Percentiles rank a stretch among this genome's conserved stretches.
These are phyloP conservation scores for Mormyrus iriodes DNA, from an alignment of 2,113 vertebrate genomes.

Conservation along the genomic window DNA sequence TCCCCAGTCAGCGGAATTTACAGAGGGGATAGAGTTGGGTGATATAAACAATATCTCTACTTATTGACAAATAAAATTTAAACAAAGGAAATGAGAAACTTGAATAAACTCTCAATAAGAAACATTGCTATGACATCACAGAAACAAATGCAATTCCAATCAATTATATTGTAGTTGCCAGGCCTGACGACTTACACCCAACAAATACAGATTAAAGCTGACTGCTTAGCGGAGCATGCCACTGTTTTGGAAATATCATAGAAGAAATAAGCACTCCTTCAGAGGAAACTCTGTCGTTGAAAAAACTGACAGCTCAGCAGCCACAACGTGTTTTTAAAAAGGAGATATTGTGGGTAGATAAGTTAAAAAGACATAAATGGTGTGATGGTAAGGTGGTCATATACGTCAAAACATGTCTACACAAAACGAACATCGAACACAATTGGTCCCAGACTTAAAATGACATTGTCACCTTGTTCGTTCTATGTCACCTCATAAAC, in stretches of 20 bases:
- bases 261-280: background rate
- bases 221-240: background rate
- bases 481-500: no score
- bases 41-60: background rate
- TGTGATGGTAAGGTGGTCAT: no score
- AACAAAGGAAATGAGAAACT: background rate
- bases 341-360: background rate
- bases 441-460: no score
- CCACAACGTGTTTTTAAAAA: background rate
- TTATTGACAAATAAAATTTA: no score
- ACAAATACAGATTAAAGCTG: background rate
- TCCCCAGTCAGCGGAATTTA: background rate
- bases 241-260: background rate
- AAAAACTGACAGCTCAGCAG: background rate
- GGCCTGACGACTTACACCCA: background rate
- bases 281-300: background rate
- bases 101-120: background rate
- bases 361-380: background rate
- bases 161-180: background rate
- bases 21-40: background rate
- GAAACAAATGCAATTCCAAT: background rate
- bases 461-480: no score
- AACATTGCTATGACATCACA: background rate
- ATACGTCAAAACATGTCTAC: no score
- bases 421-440: no score